A percentile compares a stretch with the other conserved stretches of the same genome.
Conservation (phyloP, 1,140 invertebrate species). For the Drosophila equinoxialis region DNA sequence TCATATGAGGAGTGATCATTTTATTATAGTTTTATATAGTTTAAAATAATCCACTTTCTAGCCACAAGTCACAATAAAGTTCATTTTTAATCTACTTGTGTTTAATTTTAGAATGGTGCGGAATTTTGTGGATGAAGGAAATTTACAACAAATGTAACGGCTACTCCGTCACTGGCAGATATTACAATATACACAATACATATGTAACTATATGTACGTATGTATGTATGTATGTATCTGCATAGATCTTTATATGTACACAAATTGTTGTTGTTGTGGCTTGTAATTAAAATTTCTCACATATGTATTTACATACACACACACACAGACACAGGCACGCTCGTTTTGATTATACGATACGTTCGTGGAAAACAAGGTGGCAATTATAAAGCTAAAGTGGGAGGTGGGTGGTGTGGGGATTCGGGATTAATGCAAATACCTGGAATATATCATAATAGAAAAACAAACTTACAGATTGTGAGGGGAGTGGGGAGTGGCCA, state of each 20-base stretch:
- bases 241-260: slow-evolving; percentile 32
- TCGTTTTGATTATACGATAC: slow-evolving; percentile 31
- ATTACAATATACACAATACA: slow-evolving; percentile 20
- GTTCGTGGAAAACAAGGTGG: slow-evolving; percentile 74
- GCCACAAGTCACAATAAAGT: too few relatives aligned
- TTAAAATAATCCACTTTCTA: too few relatives aligned
- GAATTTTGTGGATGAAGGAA: too few relatives aligned
- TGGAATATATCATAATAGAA: slow-evolving; percentile 30
- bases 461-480: slow-evolving; percentile 6
- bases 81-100: too few relatives aligned
- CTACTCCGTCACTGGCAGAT: neutral
- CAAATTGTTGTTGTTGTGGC: slow-evolving; percentile 53
- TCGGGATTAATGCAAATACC: slow-evolving; percentile 49
- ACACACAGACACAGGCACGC: slow-evolving; percentile 19
- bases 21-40: too few relatives aligned
- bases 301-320: slow-evolving; percentile 57
- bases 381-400: slow-evolving; percentile 62
- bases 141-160: neutral
- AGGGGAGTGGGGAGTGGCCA: neutral
- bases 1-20: too few relatives aligned
- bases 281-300: slow-evolving; percentile 74
- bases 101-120: too few relatives aligned
- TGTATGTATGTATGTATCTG: slow-evolving; percentile 26
- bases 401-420: neutral
- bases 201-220: slow-evolving; percentile 24